phyloP scores from a whole-genome alignment of 2,797 vertebrate species.

The Oryzias sinensis region DNA sequence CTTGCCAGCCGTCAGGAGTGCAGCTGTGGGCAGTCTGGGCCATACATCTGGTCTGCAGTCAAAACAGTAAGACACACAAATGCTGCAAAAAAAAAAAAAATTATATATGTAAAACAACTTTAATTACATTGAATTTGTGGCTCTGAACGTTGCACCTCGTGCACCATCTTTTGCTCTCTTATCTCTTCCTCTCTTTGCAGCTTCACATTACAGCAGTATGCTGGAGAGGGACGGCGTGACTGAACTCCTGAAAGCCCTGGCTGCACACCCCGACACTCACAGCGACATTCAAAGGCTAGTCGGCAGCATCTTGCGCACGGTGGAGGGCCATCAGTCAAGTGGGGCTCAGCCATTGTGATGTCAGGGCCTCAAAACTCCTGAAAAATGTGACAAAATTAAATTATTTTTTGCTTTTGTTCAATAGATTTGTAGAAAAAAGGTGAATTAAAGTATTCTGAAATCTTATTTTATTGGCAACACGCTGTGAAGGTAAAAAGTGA shows the following conservation, averaged over 20 bases:
- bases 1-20: slow-evolving; percentile 86
- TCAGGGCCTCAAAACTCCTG: slow-evolving; percentile 36
- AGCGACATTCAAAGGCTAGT: slow-evolving; percentile 82
- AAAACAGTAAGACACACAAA: slow-evolving; percentile 82
- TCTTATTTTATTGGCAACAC: too few species aligned
- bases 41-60: slow-evolving; percentile 90
- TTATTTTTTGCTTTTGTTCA: slow-evolving; percentile 7
- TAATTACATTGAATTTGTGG: too few species aligned
- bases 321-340: slow-evolving; percentile 79
- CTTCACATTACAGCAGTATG: slow-evolving; percentile 86
- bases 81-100: too few species aligned
- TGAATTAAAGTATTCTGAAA: too few species aligned
- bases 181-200: slow-evolving; percentile 61
- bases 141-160: too few species aligned
- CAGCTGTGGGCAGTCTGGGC: slow-evolving; percentile 97
- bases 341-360: slow-evolving; percentile 26
- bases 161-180: slow-evolving; percentile 3
- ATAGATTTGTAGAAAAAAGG: too few species aligned
- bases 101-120: too few species aligned
- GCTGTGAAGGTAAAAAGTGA: too few species aligned
- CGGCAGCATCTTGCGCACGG: slow-evolving; percentile 80
- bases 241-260: slow-evolving; percentile 84
- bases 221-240: slow-evolving; percentile 86
- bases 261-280: slow-evolving; percentile 83
- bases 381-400: slow-evolving; percentile 8